These are phyloP conservation scores for Ophiothrix spiculata DNA, from an alignment of 35 echinoderm and acorn worm genomes.

Conservation along the genomic window DNA sequence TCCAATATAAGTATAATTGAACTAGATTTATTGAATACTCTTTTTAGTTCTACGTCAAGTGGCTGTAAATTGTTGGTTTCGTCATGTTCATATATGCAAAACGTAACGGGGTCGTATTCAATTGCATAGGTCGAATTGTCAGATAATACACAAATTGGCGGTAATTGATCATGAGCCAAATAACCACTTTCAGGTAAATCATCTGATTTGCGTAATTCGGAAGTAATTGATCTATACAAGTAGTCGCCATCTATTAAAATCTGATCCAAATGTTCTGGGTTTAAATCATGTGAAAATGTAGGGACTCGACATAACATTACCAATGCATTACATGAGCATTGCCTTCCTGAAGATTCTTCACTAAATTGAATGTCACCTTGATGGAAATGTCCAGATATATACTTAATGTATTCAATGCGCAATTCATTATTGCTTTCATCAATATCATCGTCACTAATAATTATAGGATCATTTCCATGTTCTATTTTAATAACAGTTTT, in stretches of 20 bases:
- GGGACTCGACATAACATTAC: neutral
- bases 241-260: conserved; percentile 10
- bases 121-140: neutral
- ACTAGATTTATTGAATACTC: no score
- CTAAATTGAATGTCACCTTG: conserved; percentile 15
- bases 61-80: neutral
- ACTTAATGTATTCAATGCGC: neutral
- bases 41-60: conserved; percentile 3
- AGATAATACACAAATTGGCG: neutral
- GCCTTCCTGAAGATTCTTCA: neutral
- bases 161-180: neutral
- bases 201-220: neutral
- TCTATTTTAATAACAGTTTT: no score
- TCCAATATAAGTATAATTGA: no score
- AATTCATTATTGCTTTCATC: neutral
- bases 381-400: neutral
- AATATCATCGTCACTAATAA: neutral
- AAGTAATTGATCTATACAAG: neutral
- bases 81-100: neutral
- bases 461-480: no score
- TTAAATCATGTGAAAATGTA: neutral
- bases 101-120: neutral
- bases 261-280: neutral
- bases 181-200: neutral
- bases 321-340: conserved; percentile 21